Percentiles rank a stretch among this genome's conserved stretches.
Evolutionary conservation across 2,888 invertebrate species (phyloP).

Genomic region (Lysandra coridon): DNA sequence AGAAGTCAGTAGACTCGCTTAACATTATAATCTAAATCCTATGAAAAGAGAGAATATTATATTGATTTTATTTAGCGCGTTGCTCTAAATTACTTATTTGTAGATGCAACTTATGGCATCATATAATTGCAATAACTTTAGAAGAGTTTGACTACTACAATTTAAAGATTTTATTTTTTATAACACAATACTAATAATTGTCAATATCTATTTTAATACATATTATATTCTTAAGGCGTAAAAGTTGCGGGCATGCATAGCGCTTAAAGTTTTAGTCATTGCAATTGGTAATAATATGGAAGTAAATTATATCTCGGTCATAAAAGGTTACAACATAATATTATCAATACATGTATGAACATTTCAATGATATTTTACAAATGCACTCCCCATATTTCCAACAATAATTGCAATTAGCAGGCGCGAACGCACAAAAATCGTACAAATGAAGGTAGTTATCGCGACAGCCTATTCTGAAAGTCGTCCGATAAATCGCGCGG

Average conservation of each 20-base stretch:
- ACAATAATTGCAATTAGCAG: constrained; percentile 22
- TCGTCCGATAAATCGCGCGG: constrained; percentile 40
- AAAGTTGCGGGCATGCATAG: no score
- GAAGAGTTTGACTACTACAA: no score
- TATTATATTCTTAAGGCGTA: no score
- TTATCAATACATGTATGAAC: not conserved
- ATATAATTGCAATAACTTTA: no score
- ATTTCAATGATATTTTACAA: not conserved
- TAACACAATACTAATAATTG: no score
- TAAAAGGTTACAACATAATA: no score
- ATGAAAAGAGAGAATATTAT: not conserved
- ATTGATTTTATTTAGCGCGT: not conserved
- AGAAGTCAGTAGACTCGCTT: not conserved
- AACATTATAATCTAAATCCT: not conserved
- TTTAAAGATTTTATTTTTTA: no score
- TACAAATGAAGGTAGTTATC: constrained; percentile 35
- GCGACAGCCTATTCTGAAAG: constrained; percentile 37
- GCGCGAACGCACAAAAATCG: constrained; percentile 14
- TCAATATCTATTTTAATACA: no score
- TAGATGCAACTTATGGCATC: no score
- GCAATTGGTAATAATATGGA: no score
- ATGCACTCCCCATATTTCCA: not conserved
- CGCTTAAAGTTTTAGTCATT: no score
- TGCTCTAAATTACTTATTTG: not conserved
- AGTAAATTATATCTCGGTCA: no score